These are phyloP conservation scores for Ianthella basta DNA, from an alignment of 37 sponge, comb jelly and placozoan species.

Conservation along the genomic window DNA sequence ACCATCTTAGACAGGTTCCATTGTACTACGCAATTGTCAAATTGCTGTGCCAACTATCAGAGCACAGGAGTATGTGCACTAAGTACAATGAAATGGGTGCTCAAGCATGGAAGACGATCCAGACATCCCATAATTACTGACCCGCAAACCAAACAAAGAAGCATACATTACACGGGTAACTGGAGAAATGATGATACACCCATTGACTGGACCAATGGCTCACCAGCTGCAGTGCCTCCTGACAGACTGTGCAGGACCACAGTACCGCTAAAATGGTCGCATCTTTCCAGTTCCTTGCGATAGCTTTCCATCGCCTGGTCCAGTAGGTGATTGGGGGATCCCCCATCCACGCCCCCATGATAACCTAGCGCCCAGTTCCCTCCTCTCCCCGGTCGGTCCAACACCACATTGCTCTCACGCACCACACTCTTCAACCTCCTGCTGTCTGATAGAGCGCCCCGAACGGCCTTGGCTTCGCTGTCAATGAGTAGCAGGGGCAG, in stretches of 20 bases:
- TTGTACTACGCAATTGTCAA: too few relatives aligned
- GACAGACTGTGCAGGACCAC: slow-evolving; percentile 80
- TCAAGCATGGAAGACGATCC: too few relatives aligned
- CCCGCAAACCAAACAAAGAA: too few relatives aligned
- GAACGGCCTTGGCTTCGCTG: slow-evolving; percentile 63
- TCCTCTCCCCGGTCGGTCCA: slow-evolving; percentile 68
- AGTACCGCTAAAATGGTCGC: slow-evolving; percentile 64
- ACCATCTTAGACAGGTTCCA: neutral
- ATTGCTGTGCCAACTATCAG: too few relatives aligned
- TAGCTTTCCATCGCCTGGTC: slow-evolving; percentile 43
- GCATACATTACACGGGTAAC: too few relatives aligned
- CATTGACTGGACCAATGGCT: neutral
- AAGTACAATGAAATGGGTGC: too few relatives aligned
- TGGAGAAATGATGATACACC: neutral
- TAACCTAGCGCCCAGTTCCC: slow-evolving; percentile 89
- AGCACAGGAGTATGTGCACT: too few relatives aligned
- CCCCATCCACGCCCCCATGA: slow-evolving; percentile 21
- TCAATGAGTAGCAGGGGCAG: slow-evolving; percentile 68
- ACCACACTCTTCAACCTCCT: slow-evolving; percentile 1
- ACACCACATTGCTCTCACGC: slow-evolving; percentile 24
- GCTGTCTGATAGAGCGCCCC: neutral
- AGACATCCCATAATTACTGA: neutral
- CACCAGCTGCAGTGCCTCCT: slow-evolving; percentile 93
- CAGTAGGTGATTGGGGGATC: slow-evolving; percentile 1
- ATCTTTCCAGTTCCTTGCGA: slow-evolving; percentile 68